These are phyloP conservation scores for Drosophila ohnishii DNA, from an alignment of 1,140 invertebrate genomes.

Conservation along the genomic window DNA sequence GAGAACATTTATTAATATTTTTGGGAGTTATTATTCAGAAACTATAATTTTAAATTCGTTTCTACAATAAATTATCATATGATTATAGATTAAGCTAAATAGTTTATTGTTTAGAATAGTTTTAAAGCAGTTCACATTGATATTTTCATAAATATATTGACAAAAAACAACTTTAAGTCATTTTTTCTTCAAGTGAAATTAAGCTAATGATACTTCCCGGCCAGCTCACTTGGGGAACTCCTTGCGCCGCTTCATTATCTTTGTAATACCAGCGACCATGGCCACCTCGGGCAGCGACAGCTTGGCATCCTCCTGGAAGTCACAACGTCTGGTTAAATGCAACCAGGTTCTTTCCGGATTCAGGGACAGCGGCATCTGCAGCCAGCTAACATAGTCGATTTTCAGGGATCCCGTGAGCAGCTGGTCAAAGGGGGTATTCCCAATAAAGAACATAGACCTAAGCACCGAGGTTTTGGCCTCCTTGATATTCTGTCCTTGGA, in stretches of 20 bases:
- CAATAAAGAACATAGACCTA: conserved; percentile 91
- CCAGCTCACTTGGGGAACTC: conserved; percentile 62
- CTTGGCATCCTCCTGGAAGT: conserved; percentile 83
- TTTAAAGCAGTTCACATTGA: neutral
- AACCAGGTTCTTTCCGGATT: conserved; percentile 84
- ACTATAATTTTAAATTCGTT: neutral
- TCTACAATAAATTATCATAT: neutral
- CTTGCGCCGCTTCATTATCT: conserved; percentile 79
- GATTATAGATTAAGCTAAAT: neutral
- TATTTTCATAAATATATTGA: neutral
- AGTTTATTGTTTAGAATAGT: neutral
- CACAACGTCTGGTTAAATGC: conserved; percentile 84
- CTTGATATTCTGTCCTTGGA: conserved; percentile 83
- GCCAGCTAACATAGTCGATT: conserved; percentile 84
- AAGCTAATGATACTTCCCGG: conserved; percentile 46
- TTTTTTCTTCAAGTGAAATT: conserved; percentile 5
- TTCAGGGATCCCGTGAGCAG: conserved; percentile 84
- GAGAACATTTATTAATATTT: too few relatives aligned
- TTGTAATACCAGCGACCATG: conserved; percentile 81
- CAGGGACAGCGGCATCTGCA: conserved; percentile 85
- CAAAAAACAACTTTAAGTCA: neutral
- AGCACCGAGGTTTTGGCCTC: conserved; percentile 85
- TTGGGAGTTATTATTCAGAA: too few relatives aligned
- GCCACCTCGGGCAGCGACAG: conserved; percentile 80
- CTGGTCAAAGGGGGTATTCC: conserved; percentile 88